These are phyloP conservation scores for Graphium colonna DNA, from an alignment of 2,888 invertebrate species.

Conservation along the genomic window DNA sequence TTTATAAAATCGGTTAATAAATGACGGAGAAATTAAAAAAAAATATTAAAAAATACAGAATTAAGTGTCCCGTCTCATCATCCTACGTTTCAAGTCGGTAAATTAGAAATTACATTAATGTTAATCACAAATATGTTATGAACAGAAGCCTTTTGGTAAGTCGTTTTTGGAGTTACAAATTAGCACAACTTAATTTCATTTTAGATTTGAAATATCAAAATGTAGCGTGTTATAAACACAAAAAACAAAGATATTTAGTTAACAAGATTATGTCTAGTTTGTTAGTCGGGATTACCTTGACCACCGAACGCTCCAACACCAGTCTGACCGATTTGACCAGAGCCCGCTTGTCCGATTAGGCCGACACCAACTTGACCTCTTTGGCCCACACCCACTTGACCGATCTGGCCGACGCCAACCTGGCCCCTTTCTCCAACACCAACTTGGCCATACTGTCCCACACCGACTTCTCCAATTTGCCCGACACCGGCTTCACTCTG, in stretches of 20 bases:
- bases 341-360: constrained; percentile 19
- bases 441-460: constrained; percentile 26
- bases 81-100: constrained; percentile 2
- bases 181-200: constrained; percentile 10
- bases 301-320: constrained; percentile 17
- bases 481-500: constrained; percentile 29
- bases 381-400: constrained; percentile 20
- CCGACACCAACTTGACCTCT: constrained; percentile 20
- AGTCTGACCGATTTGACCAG: constrained; percentile 21
- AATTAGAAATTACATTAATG: neutral
- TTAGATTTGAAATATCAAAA: neutral
- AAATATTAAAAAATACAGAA: too few species aligned
- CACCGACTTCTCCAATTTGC: constrained; percentile 24
- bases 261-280: constrained; percentile 8
- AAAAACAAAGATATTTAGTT: constrained; percentile 7
- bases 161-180: neutral
- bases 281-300: constrained; percentile 27
- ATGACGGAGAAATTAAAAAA: too few species aligned
- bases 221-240: constrained; percentile 5
- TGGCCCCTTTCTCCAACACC: constrained; percentile 25
- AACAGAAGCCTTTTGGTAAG: constrained; percentile 2
- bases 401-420: constrained; percentile 26
- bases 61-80: too few species aligned
- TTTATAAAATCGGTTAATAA: too few species aligned
- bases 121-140: constrained; percentile 14